Percentiles rank a stretch among this genome's conserved stretches.
Conservation (phyloP, 2,113 vertebrate species). For the Cryptoleucopteryx plumbea region DNA sequence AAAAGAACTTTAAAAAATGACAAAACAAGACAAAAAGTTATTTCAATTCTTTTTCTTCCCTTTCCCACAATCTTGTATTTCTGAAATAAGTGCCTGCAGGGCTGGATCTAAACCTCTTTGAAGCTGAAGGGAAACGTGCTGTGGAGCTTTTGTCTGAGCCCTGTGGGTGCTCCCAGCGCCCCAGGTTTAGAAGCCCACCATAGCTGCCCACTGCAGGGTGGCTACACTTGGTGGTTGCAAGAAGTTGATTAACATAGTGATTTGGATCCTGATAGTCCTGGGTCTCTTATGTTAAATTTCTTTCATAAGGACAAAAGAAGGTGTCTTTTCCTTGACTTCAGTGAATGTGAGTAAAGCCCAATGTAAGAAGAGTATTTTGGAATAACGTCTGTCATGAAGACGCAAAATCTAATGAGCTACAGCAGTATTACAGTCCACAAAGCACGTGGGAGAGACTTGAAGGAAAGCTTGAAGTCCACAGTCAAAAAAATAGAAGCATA, state of each 20-base stretch:
- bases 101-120: not conserved
- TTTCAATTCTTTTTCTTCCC: not conserved
- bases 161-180: not conserved
- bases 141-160: not conserved
- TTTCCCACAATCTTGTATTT: not conserved
- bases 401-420: not conserved
- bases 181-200: not conserved
- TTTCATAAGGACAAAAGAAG: not conserved
- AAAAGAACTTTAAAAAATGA: not conserved
- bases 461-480: not conserved
- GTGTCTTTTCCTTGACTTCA: not conserved
- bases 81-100: not conserved
- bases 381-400: not conserved
- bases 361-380: not conserved
- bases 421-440: not conserved
- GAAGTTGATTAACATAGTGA: not conserved
- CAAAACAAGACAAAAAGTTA: not conserved
- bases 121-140: not conserved
- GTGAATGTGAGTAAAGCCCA: not conserved
- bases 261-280: not conserved
- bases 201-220: rapidly evolving
- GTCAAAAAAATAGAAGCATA: not conserved
- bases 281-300: not conserved
- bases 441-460: not conserved
- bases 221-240: not conserved